A percentile compares a stretch with the other conserved stretches of the same genome.
phyloP scores from a whole-genome alignment of 2,113 vertebrate species.

The Brienomyrus brachyistius region DNA sequence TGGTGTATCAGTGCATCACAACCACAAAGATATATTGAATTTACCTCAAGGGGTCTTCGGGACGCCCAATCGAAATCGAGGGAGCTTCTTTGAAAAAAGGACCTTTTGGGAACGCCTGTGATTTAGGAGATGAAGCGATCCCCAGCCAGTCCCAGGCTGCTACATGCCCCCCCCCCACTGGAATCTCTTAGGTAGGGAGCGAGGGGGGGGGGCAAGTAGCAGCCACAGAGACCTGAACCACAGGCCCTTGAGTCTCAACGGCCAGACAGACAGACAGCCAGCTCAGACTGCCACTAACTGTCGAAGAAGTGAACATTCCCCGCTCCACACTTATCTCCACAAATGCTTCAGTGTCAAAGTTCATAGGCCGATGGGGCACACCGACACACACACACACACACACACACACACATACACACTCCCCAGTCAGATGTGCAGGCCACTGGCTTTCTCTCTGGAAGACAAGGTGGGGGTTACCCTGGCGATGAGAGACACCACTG shows the following conservation, averaged over 20 bases:
- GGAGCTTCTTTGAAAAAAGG: background rate
- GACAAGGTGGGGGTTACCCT: background rate
- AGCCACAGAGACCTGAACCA: constrained; percentile 6
- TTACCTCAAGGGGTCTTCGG: constrained; percentile 8
- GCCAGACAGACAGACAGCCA: constrained; percentile 24
- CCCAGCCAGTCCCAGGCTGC: background rate
- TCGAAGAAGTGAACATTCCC: constrained; percentile 43
- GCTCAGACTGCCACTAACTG: constrained; percentile 34
- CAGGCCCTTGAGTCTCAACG: constrained; percentile 2
- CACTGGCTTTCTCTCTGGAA: background rate
- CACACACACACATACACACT: background rate
- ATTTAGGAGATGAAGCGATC: background rate
- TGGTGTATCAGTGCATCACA: background rate
- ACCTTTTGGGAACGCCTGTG: background rate
- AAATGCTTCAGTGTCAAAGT: constrained; percentile 51
- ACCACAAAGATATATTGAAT: background rate
- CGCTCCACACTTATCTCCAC: constrained; percentile 50
- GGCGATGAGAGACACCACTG: constrained; percentile 17
- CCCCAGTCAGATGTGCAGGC: background rate
- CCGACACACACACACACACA: background rate
- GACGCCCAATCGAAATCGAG: background rate
- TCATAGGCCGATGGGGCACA: constrained; percentile 36
- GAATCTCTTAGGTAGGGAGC: background rate
- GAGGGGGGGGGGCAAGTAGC: background rate
- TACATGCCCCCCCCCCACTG: background rate